Base-by-base conservation (phyloP, 64 coral and sea anemone genomes). In the Montipora cactus region DNA sequence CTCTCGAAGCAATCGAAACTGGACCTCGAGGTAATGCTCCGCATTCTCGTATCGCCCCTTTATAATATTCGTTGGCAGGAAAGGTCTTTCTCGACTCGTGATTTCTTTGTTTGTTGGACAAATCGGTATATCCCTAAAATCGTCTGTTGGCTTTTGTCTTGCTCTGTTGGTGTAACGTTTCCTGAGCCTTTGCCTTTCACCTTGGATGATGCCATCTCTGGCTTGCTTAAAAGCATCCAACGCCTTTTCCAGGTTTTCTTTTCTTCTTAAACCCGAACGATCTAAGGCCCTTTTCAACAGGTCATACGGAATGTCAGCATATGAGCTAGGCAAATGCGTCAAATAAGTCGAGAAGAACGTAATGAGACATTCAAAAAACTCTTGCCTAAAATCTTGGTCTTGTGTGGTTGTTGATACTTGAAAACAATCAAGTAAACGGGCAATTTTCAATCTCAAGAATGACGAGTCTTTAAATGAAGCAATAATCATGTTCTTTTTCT, bases 21-120 rank as follows among this genome's bases (percentile, higher is more conserved):
- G 94, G 8, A 96, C 90, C 83, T 96, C 94, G 16, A 96, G 94
- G 37, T 96, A 96, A 50, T 93, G 94, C 8, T 96, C 94, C 16
- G 49, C 66, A 8, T 81, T 80, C 3, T 87, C 75, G 21, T 92
- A 96, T 6, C 73, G 74, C 15, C 94, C 94, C 25, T 92, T 53
- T 49, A 74, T 89, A 18, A 96, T 88, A 79, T 96, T 96, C 53
- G 71, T 76, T 5, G 90, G 90, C 74, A 96, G 47, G 57, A 92
- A 96, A 15, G 94, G 90, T 13, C 69, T 62, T 53, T 92, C 90
- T 57, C 52, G 70, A 46, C 85, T 47, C 18, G 78, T 92, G 3
- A 96, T 81, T 72, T 96, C 94, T 25, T 61, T 22, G n/a, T 76
- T 49, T 11, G 90, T 92, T 49, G 94, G 94, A 52, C 84, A 96